These are phyloP conservation scores for Monochamus alternatus DNA, from an alignment of 2,888 invertebrate species.

Conservation along the genomic window DNA sequence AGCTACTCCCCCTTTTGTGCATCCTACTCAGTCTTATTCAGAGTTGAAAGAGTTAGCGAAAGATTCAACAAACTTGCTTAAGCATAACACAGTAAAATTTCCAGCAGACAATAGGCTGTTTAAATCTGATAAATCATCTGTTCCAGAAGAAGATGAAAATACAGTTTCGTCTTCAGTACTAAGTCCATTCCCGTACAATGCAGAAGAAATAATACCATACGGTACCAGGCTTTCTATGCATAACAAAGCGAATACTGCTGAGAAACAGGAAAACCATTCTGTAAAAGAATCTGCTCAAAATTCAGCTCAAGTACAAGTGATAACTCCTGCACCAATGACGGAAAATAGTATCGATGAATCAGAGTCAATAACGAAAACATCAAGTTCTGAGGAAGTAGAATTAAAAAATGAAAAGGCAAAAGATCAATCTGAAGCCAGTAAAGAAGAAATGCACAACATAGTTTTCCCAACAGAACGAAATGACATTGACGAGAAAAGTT, in stretches of 20 bases:
- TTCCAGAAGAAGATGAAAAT: slow-evolving; percentile 69
- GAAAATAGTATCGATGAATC: slow-evolving; percentile 60
- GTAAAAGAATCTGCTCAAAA: slow-evolving; percentile 77
- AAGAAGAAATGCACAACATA: slow-evolving; percentile 1
- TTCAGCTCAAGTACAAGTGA: slow-evolving; percentile 79
- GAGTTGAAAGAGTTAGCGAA: slow-evolving; percentile 81
- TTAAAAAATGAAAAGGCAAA: background rate
- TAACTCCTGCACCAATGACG: slow-evolving; percentile 76
- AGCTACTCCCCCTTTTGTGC: slow-evolving; percentile 74
- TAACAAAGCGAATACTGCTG: background rate
- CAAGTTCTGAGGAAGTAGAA: no score
- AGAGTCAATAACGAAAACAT: no score
- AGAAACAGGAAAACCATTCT: slow-evolving; percentile 75
- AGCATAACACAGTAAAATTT: slow-evolving; percentile 78
- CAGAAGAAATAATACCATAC: slow-evolving; percentile 72
- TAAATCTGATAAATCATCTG: slow-evolving; percentile 82
- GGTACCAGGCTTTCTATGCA: slow-evolving; percentile 74
- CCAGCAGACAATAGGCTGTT: slow-evolving; percentile 74
- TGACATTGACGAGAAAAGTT: background rate
- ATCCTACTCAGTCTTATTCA: slow-evolving; percentile 80
- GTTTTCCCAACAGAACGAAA: slow-evolving; percentile 6
- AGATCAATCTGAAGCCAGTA: background rate
- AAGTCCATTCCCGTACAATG: slow-evolving; percentile 74
- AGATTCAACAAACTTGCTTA: slow-evolving; percentile 77
- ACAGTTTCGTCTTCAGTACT: slow-evolving; percentile 74